phyloP scores from a whole-genome alignment of 2,888 invertebrate species.

The Tetanocera ferruginea region DNA sequence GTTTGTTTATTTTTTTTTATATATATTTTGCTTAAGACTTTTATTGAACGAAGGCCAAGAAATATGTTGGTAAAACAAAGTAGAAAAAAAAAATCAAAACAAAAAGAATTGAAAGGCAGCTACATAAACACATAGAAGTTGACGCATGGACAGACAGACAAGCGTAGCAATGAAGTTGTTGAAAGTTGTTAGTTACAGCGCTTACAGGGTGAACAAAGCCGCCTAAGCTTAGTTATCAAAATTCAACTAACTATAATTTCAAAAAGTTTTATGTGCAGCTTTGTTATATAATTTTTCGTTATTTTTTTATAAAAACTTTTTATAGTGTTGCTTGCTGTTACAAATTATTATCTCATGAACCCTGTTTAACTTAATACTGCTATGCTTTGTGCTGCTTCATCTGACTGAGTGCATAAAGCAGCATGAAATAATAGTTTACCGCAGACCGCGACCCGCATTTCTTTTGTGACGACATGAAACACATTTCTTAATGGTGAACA shows the following conservation, averaged over 20 bases:
- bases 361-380: not conserved
- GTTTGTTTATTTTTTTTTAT: constrained; percentile 3
- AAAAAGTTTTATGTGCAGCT: not conserved
- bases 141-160: not conserved
- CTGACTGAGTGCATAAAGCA: not conserved
- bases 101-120: not conserved
- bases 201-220: not conserved
- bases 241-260: no score
- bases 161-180: constrained; percentile 8
- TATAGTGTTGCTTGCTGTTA: not conserved
- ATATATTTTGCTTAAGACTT: not conserved
- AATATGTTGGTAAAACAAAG: not conserved
- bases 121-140: no score
- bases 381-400: not conserved
- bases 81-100: not conserved
- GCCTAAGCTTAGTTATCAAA: no score
- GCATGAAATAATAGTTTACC: constrained; percentile 14
- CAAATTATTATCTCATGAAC: no score
- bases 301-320: not conserved
- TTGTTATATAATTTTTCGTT: not conserved
- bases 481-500: not conserved
- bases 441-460: constrained; percentile 31
- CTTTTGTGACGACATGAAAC: constrained; percentile 21
- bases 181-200: not conserved
- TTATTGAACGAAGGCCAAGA: constrained; percentile 16